phyloP scores from a whole-genome alignment of 2,797 vertebrate genomes.

The Tangara arthus region DNA sequence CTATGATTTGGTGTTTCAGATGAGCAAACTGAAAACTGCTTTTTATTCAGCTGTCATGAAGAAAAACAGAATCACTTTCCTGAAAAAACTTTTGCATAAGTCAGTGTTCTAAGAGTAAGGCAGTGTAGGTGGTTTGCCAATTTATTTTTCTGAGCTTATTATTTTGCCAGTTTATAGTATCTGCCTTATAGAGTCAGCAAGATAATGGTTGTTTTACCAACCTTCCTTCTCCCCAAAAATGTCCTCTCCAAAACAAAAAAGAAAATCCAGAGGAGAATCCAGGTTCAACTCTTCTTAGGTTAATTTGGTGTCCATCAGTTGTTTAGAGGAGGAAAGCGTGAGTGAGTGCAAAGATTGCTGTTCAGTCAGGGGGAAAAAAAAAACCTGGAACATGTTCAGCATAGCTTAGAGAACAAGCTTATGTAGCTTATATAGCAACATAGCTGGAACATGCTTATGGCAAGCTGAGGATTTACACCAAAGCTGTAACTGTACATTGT shows the following conservation, averaged over 20 bases:
- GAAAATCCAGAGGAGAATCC: neutral
- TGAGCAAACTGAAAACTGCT: neutral
- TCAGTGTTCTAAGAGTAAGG: neutral
- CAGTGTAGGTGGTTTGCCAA: neutral
- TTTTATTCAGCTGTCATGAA: neutral
- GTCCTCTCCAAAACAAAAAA: neutral
- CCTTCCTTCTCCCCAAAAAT: neutral
- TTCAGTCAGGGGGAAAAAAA: neutral
- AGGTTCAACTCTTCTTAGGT: neutral
- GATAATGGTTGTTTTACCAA: conserved; percentile 1
- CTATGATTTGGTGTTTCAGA: neutral
- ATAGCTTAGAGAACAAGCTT: conserved; percentile 53
- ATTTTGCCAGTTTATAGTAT: neutral
- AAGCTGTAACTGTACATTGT: conserved; percentile 31
- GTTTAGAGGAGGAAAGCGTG: neutral
- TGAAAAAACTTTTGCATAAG: conserved; percentile 39
- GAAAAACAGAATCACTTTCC: conserved; percentile 4
- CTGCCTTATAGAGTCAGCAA: conserved; percentile 26
- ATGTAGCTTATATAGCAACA: conserved; percentile 55
- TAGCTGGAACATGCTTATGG: conserved; percentile 49
- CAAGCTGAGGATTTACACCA: conserved; percentile 45
- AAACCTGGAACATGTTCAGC: conserved; percentile 13
- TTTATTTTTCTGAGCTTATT: conserved; percentile 10
- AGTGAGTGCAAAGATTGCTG: conserved; percentile 20
- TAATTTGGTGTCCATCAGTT: conserved; percentile 30